Evolutionary conservation across 2,113 vertebrate genomes (phyloP).

Genomic region (Mionectes macconnelli): DNA sequence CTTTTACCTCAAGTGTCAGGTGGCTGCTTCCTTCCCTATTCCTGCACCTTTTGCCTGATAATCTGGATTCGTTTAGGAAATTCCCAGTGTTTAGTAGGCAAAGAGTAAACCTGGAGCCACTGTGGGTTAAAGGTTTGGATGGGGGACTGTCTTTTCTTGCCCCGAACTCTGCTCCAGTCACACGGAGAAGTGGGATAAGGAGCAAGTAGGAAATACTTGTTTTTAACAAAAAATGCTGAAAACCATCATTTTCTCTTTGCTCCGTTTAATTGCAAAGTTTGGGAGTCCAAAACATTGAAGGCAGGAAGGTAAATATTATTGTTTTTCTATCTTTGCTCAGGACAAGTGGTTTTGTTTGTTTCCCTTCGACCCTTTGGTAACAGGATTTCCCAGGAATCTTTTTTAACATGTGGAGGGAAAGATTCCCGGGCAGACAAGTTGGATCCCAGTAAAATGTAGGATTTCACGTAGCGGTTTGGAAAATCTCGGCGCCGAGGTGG

Average conservation of each 20-base stretch:
- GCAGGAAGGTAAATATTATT: not conserved
- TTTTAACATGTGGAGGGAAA: fast-evolving
- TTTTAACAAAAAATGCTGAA: not conserved
- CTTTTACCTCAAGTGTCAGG: not conserved
- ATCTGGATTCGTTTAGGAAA: fast-evolving
- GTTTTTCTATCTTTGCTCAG: not conserved
- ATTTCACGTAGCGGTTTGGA: not conserved
- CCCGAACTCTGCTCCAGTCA: fast-evolving
- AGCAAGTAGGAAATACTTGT: not conserved
- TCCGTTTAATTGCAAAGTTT: fast-evolving
- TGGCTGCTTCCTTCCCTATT: not conserved
- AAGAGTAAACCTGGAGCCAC: not conserved
- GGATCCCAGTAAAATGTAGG: not conserved
- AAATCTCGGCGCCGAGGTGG: not conserved
- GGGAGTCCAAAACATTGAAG: not conserved
- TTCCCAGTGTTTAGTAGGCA: not conserved
- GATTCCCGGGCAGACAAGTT: not conserved
- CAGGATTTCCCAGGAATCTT: not conserved
- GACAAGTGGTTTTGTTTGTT: fast-evolving
- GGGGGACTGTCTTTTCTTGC: fast-evolving
- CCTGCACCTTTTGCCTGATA: not conserved
- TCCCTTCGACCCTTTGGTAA: not conserved
- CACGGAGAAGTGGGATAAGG: not conserved
- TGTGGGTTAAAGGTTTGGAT: fast-evolving
- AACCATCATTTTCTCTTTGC: fast-evolving